Percentiles rank a stretch among this genome's conserved stretches.
These are phyloP conservation scores for Ophiothrix spiculata DNA, from an alignment of 35 echinoderm and acorn worm genomes.

Conservation along the genomic window DNA sequence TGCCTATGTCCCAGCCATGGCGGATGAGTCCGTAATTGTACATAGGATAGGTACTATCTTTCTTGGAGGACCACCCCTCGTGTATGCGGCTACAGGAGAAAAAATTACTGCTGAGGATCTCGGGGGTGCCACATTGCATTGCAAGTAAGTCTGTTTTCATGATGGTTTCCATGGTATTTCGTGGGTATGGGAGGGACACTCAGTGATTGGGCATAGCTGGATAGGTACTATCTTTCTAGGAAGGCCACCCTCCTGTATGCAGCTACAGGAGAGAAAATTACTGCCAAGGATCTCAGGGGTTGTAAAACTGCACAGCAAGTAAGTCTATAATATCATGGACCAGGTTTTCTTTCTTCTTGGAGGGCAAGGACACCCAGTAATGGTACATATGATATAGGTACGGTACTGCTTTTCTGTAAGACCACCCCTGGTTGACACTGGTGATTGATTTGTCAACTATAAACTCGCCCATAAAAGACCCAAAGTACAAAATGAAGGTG, in stretches of 20 bases:
- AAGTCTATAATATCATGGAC: too few relatives aligned
- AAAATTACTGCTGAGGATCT: slow-evolving; percentile 70
- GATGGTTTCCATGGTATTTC: too few relatives aligned
- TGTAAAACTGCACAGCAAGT: slow-evolving; percentile 88
- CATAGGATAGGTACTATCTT: slow-evolving; percentile 91
- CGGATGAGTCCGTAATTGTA: slow-evolving; percentile 90
- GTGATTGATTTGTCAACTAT: too few relatives aligned
- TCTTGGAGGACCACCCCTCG: slow-evolving; percentile 85
- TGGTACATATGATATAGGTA: too few relatives aligned
- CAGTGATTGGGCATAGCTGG: too few relatives aligned
- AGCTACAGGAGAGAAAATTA: slow-evolving; percentile 82
- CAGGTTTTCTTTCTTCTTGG: too few relatives aligned
- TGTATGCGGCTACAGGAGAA: slow-evolving; percentile 88
- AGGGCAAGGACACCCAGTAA: too few relatives aligned
- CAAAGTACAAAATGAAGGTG: too few relatives aligned
- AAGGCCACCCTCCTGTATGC: slow-evolving; percentile 86
- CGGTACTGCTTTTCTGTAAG: too few relatives aligned
- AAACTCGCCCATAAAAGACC: too few relatives aligned
- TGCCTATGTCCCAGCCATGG: slow-evolving; percentile 89
- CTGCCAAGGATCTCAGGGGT: slow-evolving; percentile 77
- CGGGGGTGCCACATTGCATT: slow-evolving; percentile 88
- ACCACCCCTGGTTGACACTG: too few relatives aligned
- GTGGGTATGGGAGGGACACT: too few relatives aligned
- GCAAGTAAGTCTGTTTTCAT: slow-evolving; percentile 86
- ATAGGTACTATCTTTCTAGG: slow-evolving; percentile 94